Conservation (phyloP, 2,888 invertebrate species). For the Biston stratarius region DNA sequence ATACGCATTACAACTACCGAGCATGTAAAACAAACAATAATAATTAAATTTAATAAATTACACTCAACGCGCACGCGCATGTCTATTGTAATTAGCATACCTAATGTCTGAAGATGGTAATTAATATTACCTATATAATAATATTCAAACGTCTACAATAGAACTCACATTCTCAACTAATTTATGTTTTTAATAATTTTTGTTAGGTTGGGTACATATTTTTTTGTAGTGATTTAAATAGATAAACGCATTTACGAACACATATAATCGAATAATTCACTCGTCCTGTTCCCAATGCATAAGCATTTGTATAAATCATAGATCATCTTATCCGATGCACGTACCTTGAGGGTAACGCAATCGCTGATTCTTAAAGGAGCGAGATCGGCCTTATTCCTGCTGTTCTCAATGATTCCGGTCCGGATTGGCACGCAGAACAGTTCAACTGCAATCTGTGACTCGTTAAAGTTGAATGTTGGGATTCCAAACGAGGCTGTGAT, state of each 20-base stretch:
- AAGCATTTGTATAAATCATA: conserved; percentile 59
- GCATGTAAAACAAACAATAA: background rate
- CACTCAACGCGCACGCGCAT: conserved; percentile 1
- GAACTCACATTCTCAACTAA: background rate
- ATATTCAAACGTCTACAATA: background rate
- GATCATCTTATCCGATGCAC: conserved; percentile 55
- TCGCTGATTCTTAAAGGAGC: conserved; percentile 45
- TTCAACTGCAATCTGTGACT: conserved; percentile 23
- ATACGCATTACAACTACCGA: background rate
- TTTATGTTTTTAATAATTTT: background rate
- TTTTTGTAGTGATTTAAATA: conserved; percentile 16
- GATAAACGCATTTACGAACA: conserved; percentile 25
- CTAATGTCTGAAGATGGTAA: background rate
- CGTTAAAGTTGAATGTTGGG: conserved; percentile 26
- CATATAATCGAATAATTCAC: conserved; percentile 55
- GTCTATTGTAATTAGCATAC: background rate
- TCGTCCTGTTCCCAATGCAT: conserved; percentile 62
- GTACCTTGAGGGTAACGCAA: conserved; percentile 76
- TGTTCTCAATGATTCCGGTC: conserved; percentile 35
- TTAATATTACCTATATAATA: background rate
- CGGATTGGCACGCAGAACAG: conserved; percentile 11
- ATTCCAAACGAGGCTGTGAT: conserved; percentile 25
- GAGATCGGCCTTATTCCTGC: conserved; percentile 36
- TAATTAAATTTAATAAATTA: too few relatives aligned
- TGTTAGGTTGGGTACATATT: background rate